Percentiles rank a stretch among this genome's conserved stretches.
These are phyloP conservation scores for Rhogogaster chlorosoma DNA, from an alignment of 2,888 invertebrate genomes.

Conservation along the genomic window DNA sequence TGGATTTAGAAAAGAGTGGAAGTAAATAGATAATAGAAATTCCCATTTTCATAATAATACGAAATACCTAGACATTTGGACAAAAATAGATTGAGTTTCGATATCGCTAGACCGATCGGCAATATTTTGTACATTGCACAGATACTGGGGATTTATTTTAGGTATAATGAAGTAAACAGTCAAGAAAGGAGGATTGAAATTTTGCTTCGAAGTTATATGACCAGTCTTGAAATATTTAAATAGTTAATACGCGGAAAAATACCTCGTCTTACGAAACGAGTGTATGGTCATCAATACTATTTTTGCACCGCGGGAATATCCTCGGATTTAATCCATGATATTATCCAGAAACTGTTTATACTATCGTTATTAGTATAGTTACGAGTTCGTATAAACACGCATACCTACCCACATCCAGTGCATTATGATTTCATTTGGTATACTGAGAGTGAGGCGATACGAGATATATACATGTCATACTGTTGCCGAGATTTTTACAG, in stretches of 20 bases:
- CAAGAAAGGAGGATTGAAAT: neutral
- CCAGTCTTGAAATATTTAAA: neutral
- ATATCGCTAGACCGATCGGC: neutral
- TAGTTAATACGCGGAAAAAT: neutral
- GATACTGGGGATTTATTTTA: neutral
- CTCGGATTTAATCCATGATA: neutral
- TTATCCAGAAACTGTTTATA: conserved; percentile 4
- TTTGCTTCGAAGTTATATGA: neutral
- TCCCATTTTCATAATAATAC: neutral
- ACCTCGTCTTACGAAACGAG: neutral
- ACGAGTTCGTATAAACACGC: neutral
- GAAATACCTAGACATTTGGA: neutral
- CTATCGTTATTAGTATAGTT: neutral
- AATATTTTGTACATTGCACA: neutral
- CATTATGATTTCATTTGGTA: neutral
- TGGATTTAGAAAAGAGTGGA: neutral
- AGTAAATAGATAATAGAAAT: too few relatives aligned
- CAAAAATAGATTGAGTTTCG: neutral
- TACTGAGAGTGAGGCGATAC: neutral
- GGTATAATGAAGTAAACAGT: neutral
- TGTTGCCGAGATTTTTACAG: neutral
- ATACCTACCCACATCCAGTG: neutral
- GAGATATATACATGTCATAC: neutral
- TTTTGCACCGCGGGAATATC: neutral
- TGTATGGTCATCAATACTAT: neutral